These are phyloP conservation scores for Drosophila ananassae DNA, from an alignment of 1,140 invertebrate genomes.

Conservation along the genomic window DNA sequence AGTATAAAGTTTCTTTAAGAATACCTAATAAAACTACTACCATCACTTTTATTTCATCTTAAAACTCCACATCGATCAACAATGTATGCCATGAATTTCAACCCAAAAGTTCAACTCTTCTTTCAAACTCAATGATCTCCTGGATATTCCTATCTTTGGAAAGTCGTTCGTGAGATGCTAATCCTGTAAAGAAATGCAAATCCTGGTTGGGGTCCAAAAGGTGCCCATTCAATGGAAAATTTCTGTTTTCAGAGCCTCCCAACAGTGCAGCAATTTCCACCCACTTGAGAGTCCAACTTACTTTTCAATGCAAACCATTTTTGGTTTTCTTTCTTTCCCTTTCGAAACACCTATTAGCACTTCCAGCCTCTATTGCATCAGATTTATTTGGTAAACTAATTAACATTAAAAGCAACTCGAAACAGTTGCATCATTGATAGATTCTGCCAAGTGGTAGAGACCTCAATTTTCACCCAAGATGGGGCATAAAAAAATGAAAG, in stretches of 20 bases:
- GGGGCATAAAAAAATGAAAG: constrained; percentile 58
- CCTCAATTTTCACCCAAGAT: constrained; percentile 23
- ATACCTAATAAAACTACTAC: too few species aligned
- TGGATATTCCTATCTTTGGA: constrained; percentile 19
- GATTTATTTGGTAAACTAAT: constrained; percentile 56
- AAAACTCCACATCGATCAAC: constrained; percentile 1
- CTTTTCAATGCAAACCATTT: not conserved
- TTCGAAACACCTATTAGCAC: constrained; percentile 47
- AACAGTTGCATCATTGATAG: constrained; percentile 53
- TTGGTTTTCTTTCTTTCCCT: constrained; percentile 10
- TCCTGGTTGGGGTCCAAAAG: constrained; percentile 20
- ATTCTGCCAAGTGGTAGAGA: constrained; percentile 43
- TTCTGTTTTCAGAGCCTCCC: constrained; percentile 3
- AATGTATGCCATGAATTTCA: constrained; percentile 20
- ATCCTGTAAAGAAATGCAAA: constrained; percentile 40
- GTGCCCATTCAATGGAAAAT: constrained; percentile 5
- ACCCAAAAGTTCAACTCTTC: constrained; percentile 19
- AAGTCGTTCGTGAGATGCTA: constrained; percentile 48
- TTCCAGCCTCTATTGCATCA: constrained; percentile 37
- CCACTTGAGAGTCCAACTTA: constrained; percentile 5
- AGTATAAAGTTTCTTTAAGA: too few species aligned
- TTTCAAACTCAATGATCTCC: constrained; percentile 20
- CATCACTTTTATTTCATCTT: not conserved
- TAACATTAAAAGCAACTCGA: constrained; percentile 40
- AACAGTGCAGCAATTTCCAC: not conserved